Conservation (phyloP, 1,140 invertebrate species). For the Lerema accius region DNA sequence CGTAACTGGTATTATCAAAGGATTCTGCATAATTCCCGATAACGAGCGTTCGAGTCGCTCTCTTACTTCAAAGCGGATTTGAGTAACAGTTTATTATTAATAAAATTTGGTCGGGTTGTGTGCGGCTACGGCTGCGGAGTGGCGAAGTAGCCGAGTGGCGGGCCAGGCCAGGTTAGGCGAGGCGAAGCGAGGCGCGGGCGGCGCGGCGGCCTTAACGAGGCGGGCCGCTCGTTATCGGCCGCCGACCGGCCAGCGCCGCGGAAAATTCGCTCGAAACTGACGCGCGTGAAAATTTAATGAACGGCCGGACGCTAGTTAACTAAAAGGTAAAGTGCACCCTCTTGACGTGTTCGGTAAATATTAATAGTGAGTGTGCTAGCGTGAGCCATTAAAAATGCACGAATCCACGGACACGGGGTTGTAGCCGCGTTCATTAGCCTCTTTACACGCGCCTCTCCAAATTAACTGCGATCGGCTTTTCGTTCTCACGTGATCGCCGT, state of each 20-base stretch:
- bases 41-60: constrained; percentile 71
- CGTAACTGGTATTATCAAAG: constrained; percentile 63
- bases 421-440: constrained; percentile 69
- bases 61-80: constrained; percentile 75
- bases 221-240: constrained; percentile 73
- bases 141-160: constrained; percentile 5
- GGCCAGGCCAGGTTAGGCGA: constrained; percentile 39
- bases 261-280: constrained; percentile 82
- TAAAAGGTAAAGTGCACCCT: constrained; percentile 83
- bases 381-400: constrained; percentile 80
- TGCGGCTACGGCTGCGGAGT: constrained; percentile 22
- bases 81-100: constrained; percentile 81
- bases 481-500: constrained; percentile 21
- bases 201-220: constrained; percentile 58
- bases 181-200: constrained; percentile 37
- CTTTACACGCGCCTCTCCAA: constrained; percentile 60
- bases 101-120: constrained; percentile 69
- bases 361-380: constrained; percentile 81
- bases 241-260: constrained; percentile 75
- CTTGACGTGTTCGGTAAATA: constrained; percentile 82
- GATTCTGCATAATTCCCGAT: constrained; percentile 73
- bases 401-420: constrained; percentile 71
- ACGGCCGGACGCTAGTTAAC: constrained; percentile 82
- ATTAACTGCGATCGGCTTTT: constrained; percentile 44
- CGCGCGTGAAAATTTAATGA: constrained; percentile 82